phyloP scores from a whole-genome alignment of 2,888 invertebrate species.

The Actias luna region DNA sequence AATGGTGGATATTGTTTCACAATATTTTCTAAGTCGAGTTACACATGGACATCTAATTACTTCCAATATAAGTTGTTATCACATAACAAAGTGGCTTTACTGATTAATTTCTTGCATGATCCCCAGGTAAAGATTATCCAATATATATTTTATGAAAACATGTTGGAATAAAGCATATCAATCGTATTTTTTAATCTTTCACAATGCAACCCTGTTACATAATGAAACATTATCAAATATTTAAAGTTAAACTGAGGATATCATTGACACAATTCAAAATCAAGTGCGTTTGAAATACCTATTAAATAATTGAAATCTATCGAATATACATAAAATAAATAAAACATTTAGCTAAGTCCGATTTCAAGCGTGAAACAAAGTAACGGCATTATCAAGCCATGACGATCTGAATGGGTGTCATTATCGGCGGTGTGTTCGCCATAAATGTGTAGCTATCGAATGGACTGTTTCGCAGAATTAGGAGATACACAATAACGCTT shows the following conservation, averaged over 20 bases:
- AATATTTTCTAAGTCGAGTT: neutral
- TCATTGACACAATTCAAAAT: neutral
- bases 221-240: neutral
- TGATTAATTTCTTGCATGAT: neutral
- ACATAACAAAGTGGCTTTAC: neutral
- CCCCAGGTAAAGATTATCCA: neutral
- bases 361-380: slow-evolving; percentile 44
- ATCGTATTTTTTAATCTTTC: neutral
- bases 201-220: neutral
- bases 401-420: slow-evolving; percentile 57
- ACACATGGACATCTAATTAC: neutral
- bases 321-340: slow-evolving; percentile 38
- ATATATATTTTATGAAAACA: neutral
- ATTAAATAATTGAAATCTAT: slow-evolving; percentile 23
- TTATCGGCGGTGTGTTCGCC: slow-evolving; percentile 42
- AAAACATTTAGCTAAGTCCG: slow-evolving; percentile 36
- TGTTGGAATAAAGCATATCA: neutral
- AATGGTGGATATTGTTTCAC: neutral
- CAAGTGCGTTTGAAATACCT: neutral
- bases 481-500: slow-evolving; percentile 31
- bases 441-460: slow-evolving; percentile 41
- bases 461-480: slow-evolving; percentile 35
- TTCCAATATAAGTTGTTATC: neutral
- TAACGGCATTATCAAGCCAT: slow-evolving; percentile 54
- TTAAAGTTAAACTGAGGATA: neutral